Conservation (phyloP, 2,888 invertebrate species). For the Euplagia quadripunctaria region DNA sequence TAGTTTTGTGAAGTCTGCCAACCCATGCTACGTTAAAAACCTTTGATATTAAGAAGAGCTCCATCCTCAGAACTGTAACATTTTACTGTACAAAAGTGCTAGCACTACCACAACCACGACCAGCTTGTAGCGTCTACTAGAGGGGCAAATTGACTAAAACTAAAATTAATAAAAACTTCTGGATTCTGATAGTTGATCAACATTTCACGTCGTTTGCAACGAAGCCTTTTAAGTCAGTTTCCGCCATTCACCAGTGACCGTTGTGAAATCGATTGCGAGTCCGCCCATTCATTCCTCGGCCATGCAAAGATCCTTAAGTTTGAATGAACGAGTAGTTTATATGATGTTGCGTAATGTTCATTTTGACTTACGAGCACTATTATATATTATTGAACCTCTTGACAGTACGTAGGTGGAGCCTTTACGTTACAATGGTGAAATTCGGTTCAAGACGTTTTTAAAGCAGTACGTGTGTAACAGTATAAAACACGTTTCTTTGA, state of each 20-base stretch:
- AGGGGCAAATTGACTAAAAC: neutral
- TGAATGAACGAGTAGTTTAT: conserved; percentile 48
- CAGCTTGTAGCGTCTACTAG: too few species aligned
- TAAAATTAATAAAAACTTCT: neutral
- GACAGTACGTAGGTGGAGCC: conserved; percentile 9
- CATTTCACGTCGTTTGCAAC: conserved; percentile 36
- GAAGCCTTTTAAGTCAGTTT: conserved; percentile 69
- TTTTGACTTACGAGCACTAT: conserved; percentile 16
- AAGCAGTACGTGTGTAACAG: neutral
- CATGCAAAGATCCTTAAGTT: conserved; percentile 62
- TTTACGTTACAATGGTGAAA: neutral
- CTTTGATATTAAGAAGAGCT: too few species aligned
- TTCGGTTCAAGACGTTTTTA: neutral
- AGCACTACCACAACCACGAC: too few species aligned
- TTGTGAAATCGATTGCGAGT: conserved; percentile 71
- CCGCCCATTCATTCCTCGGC: conserved; percentile 66
- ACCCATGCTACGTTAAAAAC: too few species aligned
- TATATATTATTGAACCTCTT: conserved; percentile 13
- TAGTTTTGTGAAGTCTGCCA: too few species aligned
- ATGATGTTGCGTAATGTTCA: conserved; percentile 35
- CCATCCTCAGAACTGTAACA: too few species aligned
- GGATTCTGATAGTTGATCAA: conserved; percentile 17
- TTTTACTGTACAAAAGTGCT: too few species aligned
- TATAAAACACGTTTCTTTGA: neutral
- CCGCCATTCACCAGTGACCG: conserved; percentile 63